Conservation (phyloP, 2,113 vertebrate genomes). For the Notiomystis cincta region DNA sequence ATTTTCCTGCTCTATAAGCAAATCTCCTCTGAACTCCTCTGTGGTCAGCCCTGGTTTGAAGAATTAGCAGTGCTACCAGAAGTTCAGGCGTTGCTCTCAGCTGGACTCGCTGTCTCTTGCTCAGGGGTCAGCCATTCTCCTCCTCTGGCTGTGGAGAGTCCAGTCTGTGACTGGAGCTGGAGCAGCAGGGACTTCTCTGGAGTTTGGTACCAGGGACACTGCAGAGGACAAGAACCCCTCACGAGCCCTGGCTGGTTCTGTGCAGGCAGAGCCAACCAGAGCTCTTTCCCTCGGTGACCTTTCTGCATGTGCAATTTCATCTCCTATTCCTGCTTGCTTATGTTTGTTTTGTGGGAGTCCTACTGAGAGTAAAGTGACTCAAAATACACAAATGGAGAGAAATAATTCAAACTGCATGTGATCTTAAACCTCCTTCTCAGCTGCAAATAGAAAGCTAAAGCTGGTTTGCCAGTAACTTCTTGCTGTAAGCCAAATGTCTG, state of each 20-base stretch:
- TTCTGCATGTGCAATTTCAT: neutral
- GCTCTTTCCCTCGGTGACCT: neutral
- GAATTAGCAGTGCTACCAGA: neutral
- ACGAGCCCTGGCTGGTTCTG: neutral
- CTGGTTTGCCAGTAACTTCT: neutral
- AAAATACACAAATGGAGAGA: neutral
- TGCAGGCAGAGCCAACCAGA: neutral
- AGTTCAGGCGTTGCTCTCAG: neutral
- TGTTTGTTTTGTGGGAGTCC: neutral
- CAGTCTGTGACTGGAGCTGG: no score
- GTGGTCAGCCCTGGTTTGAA: neutral
- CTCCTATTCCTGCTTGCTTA: neutral
- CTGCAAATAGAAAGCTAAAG: neutral
- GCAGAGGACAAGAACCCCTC: neutral
- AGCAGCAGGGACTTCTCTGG: neutral
- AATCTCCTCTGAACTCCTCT: neutral
- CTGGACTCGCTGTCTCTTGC: accelerated
- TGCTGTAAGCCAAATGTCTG: neutral
- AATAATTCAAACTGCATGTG: neutral
- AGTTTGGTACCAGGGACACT: neutral
- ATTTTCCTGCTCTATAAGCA: neutral
- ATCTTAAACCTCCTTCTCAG: neutral
- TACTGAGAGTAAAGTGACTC: neutral
- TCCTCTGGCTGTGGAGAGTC: no score
- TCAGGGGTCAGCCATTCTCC: accelerated